Evolutionary conservation across 2,797 vertebrate species (phyloP).

Genomic region (Masticophis lateralis): DNA sequence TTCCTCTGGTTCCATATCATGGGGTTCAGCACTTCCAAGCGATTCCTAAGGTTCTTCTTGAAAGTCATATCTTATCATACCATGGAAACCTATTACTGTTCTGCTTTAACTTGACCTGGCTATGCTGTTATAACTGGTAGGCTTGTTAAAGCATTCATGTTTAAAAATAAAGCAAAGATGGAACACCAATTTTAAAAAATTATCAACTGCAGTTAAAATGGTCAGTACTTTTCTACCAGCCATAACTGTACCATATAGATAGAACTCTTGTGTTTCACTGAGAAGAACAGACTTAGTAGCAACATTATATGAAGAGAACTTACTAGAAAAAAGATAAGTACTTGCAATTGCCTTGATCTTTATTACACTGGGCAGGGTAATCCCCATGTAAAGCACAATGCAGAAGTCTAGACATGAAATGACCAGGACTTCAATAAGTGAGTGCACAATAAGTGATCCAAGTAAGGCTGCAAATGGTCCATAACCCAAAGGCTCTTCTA

Average conservation of each 20-base stretch:
- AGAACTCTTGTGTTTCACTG: not conserved
- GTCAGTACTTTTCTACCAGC: not conserved
- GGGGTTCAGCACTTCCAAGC: not conserved
- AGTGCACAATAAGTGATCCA: not conserved
- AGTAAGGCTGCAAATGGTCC: not conserved
- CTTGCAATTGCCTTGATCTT: too few species aligned
- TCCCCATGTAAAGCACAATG: not conserved
- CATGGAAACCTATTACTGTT: not conserved
- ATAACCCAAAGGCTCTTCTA: too few species aligned
- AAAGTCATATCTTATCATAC: not conserved
- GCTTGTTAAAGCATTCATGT: not conserved
- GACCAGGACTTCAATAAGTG: not conserved
- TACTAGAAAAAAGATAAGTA: not conserved
- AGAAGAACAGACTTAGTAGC: not conserved
- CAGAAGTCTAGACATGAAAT: not conserved
- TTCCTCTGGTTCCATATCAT: not conserved
- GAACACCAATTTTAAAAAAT: not conserved
- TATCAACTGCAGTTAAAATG: not conserved
- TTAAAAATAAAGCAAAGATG: not conserved
- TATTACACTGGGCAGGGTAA: not conserved
- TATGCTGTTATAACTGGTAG: not conserved
- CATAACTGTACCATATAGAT: not conserved
- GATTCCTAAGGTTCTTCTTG: not conserved
- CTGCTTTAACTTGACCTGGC: not conserved
- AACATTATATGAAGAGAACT: not conserved